Evolutionary conservation across 2,888 invertebrate species (phyloP).

Genomic region (Mimas tiliae): DNA sequence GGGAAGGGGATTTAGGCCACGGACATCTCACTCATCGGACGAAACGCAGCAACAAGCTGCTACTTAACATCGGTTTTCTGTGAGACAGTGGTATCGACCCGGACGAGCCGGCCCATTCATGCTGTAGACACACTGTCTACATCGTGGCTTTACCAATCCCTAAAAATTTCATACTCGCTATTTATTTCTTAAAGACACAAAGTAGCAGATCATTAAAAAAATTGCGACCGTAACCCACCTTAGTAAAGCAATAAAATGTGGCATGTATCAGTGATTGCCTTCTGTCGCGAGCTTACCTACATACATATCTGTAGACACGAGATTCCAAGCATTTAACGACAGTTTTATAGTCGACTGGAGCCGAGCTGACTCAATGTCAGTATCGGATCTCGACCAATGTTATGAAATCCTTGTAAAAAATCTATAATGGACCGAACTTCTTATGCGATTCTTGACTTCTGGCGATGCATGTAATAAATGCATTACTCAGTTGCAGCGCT

Average conservation of each 20-base stretch:
- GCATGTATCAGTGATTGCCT: slow-evolving; percentile 19
- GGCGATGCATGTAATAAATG: neutral
- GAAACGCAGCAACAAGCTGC: too few relatives aligned
- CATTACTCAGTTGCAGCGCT: neutral
- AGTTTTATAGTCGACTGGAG: slow-evolving; percentile 72
- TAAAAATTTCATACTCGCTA: too few relatives aligned
- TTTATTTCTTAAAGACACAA: too few relatives aligned
- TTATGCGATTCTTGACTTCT: neutral
- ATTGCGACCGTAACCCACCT: neutral
- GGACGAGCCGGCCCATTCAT: too few relatives aligned
- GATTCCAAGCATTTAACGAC: slow-evolving; percentile 64
- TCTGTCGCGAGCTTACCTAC: slow-evolving; percentile 11
- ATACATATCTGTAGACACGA: slow-evolving; percentile 33
- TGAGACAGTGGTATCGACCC: too few relatives aligned
- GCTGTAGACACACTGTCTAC: too few relatives aligned
- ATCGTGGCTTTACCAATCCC: too few relatives aligned
- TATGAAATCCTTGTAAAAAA: slow-evolving; percentile 38
- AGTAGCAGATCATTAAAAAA: neutral
- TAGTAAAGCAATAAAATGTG: slow-evolving; percentile 17
- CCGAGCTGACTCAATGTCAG: slow-evolving; percentile 60
- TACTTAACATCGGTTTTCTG: too few relatives aligned
- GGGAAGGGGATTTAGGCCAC: too few relatives aligned
- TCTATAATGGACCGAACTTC: slow-evolving; percentile 11
- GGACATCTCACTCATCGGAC: too few relatives aligned
- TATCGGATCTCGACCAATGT: slow-evolving; percentile 36